These are phyloP conservation scores for Pinctada fucata DNA, from an alignment of 2,888 invertebrate species.

Conservation along the genomic window DNA sequence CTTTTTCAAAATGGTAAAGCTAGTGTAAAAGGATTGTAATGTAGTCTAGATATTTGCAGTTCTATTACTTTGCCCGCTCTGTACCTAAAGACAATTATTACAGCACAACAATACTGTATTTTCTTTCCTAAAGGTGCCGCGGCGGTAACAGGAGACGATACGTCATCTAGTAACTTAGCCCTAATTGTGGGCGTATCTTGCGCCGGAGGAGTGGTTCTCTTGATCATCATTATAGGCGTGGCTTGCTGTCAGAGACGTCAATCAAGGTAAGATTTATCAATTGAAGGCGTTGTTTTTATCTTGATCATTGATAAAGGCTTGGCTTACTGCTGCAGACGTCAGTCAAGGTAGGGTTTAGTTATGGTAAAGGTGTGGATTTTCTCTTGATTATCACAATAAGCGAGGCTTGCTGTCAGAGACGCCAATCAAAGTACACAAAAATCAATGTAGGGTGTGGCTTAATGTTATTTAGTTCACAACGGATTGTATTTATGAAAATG, in stretches of 20 bases:
- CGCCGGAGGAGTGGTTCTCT: conserved; percentile 22
- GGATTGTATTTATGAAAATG: too few relatives aligned
- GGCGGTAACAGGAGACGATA: too few relatives aligned
- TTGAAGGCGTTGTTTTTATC: conserved; percentile 22
- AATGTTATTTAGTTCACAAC: too few relatives aligned
- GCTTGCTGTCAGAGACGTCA: conserved; percentile 20
- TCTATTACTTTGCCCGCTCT: too few relatives aligned
- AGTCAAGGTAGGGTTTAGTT: conserved; percentile 15
- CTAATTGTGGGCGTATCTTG: conserved; percentile 27
- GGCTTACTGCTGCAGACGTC: conserved; percentile 13
- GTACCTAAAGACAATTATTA: too few relatives aligned
- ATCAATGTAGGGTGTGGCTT: too few relatives aligned
- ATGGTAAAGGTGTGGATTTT: conserved; percentile 17
- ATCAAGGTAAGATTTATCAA: conserved; percentile 17
- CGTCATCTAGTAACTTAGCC: conserved; percentile 8
- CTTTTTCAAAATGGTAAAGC: too few relatives aligned
- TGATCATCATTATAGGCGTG: conserved; percentile 22
- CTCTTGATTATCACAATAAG: conserved; percentile 19
- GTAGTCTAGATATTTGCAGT: too few relatives aligned
- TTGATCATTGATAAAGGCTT: conserved; percentile 19
- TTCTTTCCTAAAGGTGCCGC: too few relatives aligned
- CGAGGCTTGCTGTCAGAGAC: conserved; percentile 22
- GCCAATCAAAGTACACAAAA: too few relatives aligned
- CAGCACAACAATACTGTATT: too few relatives aligned
- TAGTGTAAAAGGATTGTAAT: too few relatives aligned